Percentiles rank a stretch among this genome's conserved stretches.
phyloP scores from a whole-genome alignment of 2,797 vertebrate genomes.

The Alcedo quadribrachys region DNA sequence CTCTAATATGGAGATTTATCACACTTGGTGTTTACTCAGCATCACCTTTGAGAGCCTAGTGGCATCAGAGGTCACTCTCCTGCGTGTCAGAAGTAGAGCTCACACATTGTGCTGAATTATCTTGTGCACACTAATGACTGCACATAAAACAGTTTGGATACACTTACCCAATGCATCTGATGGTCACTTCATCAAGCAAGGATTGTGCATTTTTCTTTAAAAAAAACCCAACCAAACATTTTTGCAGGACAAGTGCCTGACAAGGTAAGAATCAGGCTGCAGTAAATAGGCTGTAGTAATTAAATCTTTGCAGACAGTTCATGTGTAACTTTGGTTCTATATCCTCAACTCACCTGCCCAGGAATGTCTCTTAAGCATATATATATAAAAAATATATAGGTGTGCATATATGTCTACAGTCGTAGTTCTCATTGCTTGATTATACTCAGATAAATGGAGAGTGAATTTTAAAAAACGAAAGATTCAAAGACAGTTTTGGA shows the following conservation, averaged over 20 bases:
- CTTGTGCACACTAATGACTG: background rate
- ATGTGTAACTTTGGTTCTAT: background rate
- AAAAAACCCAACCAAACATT: background rate
- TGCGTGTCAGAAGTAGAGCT: background rate
- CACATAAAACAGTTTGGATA: rapidly evolving
- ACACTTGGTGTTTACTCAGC: slow-evolving; percentile 40
- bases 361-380: background rate
- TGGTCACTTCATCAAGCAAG: background rate
- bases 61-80: background rate
- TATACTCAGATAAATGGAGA: background rate
- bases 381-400: background rate
- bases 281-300: background rate
- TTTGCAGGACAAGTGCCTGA: background rate
- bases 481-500: background rate
- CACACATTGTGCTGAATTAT: rapidly evolving
- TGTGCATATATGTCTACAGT: background rate
- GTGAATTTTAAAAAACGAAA: background rate
- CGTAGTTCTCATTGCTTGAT: background rate
- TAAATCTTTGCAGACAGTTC: background rate
- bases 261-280: background rate
- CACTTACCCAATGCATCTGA: background rate
- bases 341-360: background rate
- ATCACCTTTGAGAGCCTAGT: slow-evolving; percentile 17
- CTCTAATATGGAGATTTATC: slow-evolving; percentile 18
- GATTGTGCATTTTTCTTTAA: background rate